These are phyloP conservation scores for Ceyx erithaca DNA, from an alignment of 2,797 vertebrate genomes.

Conservation along the genomic window DNA sequence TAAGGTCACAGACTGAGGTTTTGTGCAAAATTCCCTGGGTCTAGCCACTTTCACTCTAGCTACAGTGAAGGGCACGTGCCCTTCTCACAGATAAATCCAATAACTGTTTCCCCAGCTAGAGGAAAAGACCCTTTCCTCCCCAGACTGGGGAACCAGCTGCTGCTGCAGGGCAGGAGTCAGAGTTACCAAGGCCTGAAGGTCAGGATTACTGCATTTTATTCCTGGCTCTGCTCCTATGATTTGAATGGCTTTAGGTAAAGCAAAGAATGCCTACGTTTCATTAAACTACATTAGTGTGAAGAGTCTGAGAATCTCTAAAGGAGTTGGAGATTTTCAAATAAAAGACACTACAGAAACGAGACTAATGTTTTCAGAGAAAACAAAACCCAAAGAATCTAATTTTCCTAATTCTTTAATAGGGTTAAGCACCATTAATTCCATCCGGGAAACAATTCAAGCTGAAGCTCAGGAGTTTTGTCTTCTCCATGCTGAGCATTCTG, in stretches of 20 bases:
- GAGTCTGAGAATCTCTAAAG: background rate
- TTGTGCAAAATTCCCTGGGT: background rate
- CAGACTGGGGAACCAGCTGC: background rate
- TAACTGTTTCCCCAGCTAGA: background rate
- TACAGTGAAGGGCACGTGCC: background rate
- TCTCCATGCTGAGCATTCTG: background rate
- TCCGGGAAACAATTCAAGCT: slow-evolving; percentile 21
- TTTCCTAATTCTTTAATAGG: slow-evolving; percentile 24
- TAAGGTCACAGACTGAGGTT: background rate
- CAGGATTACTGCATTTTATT: slow-evolving; percentile 3
- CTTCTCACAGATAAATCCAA: background rate
- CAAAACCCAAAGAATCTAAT: background rate
- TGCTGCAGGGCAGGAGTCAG: slow-evolving; percentile 7
- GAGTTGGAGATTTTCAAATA: background rate
- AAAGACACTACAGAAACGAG: background rate
- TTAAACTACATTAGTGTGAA: background rate
- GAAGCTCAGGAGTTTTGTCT: background rate
- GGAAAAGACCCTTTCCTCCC: background rate
- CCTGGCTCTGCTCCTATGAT: background rate
- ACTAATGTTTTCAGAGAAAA: background rate
- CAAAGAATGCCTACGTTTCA: background rate
- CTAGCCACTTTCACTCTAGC: background rate
- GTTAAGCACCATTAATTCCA: slow-evolving; percentile 36
- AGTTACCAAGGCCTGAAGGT: background rate
- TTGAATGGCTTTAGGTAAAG: background rate